These are phyloP conservation scores for Cynodonichthys magdalenae DNA, from an alignment of 2,797 vertebrate species.

Conservation along the genomic window DNA sequence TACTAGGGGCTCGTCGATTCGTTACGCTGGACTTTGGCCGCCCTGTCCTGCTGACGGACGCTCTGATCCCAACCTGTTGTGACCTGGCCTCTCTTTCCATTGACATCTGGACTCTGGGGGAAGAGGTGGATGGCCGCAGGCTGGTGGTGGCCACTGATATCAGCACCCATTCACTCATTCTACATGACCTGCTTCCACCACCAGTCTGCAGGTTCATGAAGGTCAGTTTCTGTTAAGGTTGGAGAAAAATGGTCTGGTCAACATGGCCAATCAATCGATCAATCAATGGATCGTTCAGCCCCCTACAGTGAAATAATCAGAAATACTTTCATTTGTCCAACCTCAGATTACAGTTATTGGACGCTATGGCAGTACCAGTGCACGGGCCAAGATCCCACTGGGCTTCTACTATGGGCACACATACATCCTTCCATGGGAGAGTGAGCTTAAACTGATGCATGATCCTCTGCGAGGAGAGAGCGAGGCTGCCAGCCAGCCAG, in stretches of 20 bases:
- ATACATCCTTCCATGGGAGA: slow-evolving; percentile 97
- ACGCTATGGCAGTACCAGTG: slow-evolving; percentile 98
- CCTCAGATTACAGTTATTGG: slow-evolving; percentile 97
- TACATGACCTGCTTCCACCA: slow-evolving; percentile 95
- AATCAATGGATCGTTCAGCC: too few relatives aligned
- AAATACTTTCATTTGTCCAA: background rate
- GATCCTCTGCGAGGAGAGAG: slow-evolving; percentile 93
- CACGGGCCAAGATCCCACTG: slow-evolving; percentile 96
- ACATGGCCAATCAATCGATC: too few relatives aligned
- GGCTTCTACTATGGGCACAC: slow-evolving; percentile 99
- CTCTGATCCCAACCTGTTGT: slow-evolving; percentile 94
- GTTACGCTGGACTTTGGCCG: slow-evolving; percentile 97
- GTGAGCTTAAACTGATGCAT: slow-evolving; percentile 95
- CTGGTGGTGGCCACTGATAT: slow-evolving; percentile 98
- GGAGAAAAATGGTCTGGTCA: background rate
- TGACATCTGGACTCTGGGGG: slow-evolving; percentile 98
- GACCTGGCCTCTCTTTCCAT: slow-evolving; percentile 98
- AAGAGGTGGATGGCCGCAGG: slow-evolving; percentile 96
- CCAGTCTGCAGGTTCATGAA: slow-evolving; percentile 99
- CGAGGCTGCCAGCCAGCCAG: slow-evolving; percentile 91
- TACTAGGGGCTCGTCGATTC: slow-evolving; percentile 93
- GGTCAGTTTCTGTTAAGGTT: slow-evolving; percentile 77
- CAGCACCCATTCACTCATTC: slow-evolving; percentile 97
- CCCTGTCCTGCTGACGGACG: slow-evolving; percentile 93
- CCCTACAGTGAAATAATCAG: background rate